A percentile compares a stretch with the other conserved stretches of the same genome.
These are phyloP conservation scores for Trichonephila clavipes DNA, from an alignment of 1,140 invertebrate genomes.

Conservation along the genomic window DNA sequence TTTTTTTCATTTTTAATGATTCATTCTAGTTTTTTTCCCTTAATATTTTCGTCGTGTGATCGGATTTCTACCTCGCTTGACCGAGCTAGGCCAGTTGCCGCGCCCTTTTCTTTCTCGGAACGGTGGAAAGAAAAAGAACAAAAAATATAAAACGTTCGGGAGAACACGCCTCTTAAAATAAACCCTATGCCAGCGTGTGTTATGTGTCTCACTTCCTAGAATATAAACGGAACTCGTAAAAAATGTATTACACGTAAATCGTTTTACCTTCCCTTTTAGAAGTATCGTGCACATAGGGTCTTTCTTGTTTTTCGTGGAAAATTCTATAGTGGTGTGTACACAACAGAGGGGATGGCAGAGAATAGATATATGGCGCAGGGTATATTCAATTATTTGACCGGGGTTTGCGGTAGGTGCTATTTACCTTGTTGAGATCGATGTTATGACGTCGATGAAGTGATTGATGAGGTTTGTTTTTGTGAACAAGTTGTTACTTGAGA, in stretches of 20 bases:
- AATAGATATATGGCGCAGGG: not conserved
- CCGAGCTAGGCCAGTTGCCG: conserved; percentile 3
- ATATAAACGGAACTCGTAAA: conserved; percentile 32
- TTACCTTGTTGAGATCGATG: not conserved
- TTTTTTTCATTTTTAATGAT: conserved; percentile 6
- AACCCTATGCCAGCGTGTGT: not conserved
- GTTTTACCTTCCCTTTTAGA: not conserved
- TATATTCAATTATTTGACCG: no score
- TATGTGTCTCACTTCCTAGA: conserved; percentile 22
- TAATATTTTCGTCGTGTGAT: not conserved
- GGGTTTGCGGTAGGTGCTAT: not conserved
- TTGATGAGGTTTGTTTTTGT: not conserved
- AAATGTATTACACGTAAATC: conserved; percentile 35
- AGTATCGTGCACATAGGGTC: not conserved
- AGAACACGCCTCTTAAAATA: conserved; percentile 40
- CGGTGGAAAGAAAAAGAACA: not conserved
- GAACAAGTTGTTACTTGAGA: not conserved
- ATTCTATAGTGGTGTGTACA: not conserved
- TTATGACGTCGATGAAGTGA: not conserved
- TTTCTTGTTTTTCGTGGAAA: not conserved
- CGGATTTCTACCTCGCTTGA: conserved; percentile 30
- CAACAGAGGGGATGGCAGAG: not conserved
- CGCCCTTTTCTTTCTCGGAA: not conserved
- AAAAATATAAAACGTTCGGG: not conserved
- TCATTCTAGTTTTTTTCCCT: not conserved